Evolutionary conservation across 1,140 invertebrate genomes (phyloP).

Genomic region (Procambarus clarkii): DNA sequence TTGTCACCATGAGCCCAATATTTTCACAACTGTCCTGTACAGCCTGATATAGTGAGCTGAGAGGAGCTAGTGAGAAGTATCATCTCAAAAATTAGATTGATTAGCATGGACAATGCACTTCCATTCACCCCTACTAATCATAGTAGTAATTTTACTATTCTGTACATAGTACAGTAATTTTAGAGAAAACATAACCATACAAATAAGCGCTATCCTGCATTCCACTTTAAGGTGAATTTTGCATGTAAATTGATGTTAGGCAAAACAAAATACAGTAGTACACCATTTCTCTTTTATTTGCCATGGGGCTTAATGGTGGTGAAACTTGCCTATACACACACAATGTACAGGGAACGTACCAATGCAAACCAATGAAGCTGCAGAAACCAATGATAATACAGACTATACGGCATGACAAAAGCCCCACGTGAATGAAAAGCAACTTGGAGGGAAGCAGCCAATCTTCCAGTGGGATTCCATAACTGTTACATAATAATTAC

Average conservation of each 20-base stretch:
- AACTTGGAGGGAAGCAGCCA: slow-evolving; percentile 51
- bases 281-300: slow-evolving; percentile 68
- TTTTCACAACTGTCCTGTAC: too few relatives aligned
- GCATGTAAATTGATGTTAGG: neutral
- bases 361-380: slow-evolving; percentile 69
- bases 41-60: too few relatives aligned
- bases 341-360: slow-evolving; percentile 70
- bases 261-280: neutral
- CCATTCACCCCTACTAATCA: too few relatives aligned
- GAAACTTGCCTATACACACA: slow-evolving; percentile 71
- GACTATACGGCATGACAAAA: slow-evolving; percentile 66
- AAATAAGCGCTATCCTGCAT: neutral
- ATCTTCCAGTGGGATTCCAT: slow-evolving; percentile 61
- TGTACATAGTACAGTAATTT: too few relatives aligned
- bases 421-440: slow-evolving; percentile 58
- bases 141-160: too few relatives aligned
- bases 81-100: too few relatives aligned
- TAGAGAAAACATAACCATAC: neutral
- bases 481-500: slow-evolving; percentile 70
- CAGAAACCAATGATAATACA: slow-evolving; percentile 69
- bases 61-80: too few relatives aligned
- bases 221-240: neutral
- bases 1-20: too few relatives aligned
- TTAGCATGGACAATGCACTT: too few relatives aligned
- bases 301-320: slow-evolving; percentile 67